Percentiles rank a stretch among this genome's conserved stretches.
These are phyloP conservation scores for Apamea epomidion DNA, from an alignment of 2,888 invertebrate species.

Conservation along the genomic window DNA sequence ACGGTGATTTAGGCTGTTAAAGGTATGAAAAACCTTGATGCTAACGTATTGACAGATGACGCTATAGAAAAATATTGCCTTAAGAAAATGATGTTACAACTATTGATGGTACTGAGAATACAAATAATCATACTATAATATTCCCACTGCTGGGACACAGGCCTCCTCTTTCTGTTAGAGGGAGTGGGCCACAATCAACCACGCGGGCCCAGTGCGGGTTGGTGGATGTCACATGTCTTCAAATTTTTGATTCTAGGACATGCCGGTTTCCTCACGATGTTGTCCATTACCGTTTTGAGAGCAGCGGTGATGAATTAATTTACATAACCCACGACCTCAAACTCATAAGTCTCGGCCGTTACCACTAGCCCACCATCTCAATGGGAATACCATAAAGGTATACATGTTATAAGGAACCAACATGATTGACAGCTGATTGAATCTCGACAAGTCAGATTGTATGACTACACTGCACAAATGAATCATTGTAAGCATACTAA, in stretches of 20 bases:
- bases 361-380: too few relatives aligned
- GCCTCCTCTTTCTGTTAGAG: background rate
- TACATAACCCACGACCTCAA: too few relatives aligned
- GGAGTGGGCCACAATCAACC: background rate
- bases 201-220: too few relatives aligned
- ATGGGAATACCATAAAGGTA: background rate
- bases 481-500: slow-evolving; percentile 31
- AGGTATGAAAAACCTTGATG: background rate
- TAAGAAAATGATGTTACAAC: background rate
- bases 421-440: background rate
- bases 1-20: background rate
- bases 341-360: too few relatives aligned
- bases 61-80: background rate
- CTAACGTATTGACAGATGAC: background rate
- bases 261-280: too few relatives aligned
- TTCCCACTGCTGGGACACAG: too few relatives aligned
- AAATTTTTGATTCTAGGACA: too few relatives aligned
- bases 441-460: background rate
- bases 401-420: background rate
- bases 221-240: too few relatives aligned
- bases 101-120: background rate
- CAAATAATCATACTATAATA: too few relatives aligned
- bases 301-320: too few relatives aligned
- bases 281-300: too few relatives aligned
- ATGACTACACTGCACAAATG: slow-evolving; percentile 18